Conservation (phyloP, 2,797 vertebrate species). For the Calcarius lapponicus region DNA sequence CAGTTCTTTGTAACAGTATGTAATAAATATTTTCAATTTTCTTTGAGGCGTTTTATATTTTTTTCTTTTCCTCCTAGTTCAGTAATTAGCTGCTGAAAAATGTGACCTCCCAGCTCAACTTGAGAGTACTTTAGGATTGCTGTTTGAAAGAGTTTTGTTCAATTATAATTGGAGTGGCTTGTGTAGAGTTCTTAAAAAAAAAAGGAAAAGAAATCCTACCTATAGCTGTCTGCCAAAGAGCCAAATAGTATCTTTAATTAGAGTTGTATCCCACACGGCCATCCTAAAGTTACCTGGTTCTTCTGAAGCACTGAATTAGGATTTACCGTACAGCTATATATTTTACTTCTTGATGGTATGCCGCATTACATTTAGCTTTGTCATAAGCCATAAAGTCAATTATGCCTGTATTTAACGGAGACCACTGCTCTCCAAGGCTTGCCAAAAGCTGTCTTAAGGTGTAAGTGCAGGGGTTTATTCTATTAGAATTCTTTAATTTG, state of each 20-base stretch:
- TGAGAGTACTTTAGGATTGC: not conserved
- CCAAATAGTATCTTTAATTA: not conserved
- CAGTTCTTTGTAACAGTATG: not conserved
- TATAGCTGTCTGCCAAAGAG: not conserved
- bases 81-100: not conserved
- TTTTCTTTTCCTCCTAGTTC: not conserved
- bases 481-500: not conserved
- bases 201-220: not conserved
- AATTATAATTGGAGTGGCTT: not conserved
- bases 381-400: not conserved
- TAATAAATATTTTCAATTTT: not conserved
- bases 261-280: not conserved
- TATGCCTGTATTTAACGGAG: not conserved
- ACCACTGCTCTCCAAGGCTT: not conserved
- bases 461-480: not conserved
- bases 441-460: not conserved
- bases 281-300: not conserved
- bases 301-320: not conserved
- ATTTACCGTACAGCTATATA: not conserved
- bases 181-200: not conserved
- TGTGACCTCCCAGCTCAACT: not conserved
- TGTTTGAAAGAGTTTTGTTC: not conserved
- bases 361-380: not conserved
- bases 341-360: not conserved
- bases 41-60: not conserved